Percentiles rank a stretch among this genome's conserved stretches.
phyloP scores from a whole-genome alignment of 2,113 vertebrate species.

The Chroicocephalus ridibundus region DNA sequence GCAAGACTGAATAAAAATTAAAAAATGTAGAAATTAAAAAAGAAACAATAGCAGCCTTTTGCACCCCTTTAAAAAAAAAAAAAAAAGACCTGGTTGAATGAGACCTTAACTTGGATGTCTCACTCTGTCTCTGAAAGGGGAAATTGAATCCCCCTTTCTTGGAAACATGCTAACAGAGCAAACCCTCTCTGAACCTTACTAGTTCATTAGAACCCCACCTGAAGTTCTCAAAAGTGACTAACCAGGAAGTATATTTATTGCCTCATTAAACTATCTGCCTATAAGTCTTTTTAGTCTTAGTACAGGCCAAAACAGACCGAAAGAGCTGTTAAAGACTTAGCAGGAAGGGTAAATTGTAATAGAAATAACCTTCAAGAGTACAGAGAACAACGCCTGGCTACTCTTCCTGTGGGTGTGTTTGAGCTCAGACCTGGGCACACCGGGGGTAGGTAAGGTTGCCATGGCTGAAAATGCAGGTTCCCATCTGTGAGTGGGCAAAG shows the following conservation, averaged over 20 bases:
- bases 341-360: neutral
- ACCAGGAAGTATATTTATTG: neutral
- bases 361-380: neutral
- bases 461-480: neutral
- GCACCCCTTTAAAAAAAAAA: neutral
- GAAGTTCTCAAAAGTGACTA: neutral
- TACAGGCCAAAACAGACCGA: neutral
- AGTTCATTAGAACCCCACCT: neutral
- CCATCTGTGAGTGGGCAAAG: neutral
- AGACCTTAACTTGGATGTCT: neutral
- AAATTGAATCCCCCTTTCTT: neutral
- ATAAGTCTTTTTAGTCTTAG: neutral
- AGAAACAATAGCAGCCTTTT: neutral
- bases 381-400: neutral
- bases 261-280: neutral
- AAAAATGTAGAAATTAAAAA: neutral
- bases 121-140: neutral
- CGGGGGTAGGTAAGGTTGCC: accelerated
- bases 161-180: neutral
- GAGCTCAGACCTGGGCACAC: neutral
- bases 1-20: neutral
- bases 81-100: neutral
- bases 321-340: neutral
- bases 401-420: neutral
- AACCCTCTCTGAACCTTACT: neutral